phyloP scores from a whole-genome alignment of 2,888 invertebrate genomes.

The Seira sanloemensis region DNA sequence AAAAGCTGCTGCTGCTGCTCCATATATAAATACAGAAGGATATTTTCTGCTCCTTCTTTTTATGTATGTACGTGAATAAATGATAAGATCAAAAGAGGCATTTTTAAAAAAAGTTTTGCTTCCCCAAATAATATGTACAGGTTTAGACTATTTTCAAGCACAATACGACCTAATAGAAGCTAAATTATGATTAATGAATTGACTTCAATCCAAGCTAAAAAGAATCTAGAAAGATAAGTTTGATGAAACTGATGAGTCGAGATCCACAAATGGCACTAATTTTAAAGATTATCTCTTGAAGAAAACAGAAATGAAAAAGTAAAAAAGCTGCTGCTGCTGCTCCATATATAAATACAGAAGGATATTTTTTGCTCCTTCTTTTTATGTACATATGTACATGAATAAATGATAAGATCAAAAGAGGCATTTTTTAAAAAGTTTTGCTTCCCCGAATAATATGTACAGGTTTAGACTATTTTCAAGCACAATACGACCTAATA shows the following conservation, averaged over 20 bases:
- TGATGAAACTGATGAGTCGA: slow-evolving; percentile 8
- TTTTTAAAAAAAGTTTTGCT: too few species aligned
- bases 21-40: too few species aligned
- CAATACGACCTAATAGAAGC: slow-evolving; percentile 54
- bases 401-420: background rate
- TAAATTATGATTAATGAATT: slow-evolving; percentile 73
- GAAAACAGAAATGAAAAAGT: slow-evolving; percentile 22
- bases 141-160: background rate
- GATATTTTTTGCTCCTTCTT: too few species aligned
- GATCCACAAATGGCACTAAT: slow-evolving; percentile 50
- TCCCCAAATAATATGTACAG: too few species aligned
- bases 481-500: slow-evolving; percentile 39
- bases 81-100: background rate
- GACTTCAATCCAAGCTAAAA: slow-evolving; percentile 33
- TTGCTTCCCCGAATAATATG: too few species aligned
- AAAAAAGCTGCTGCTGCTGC: background rate
- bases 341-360: too few species aligned
- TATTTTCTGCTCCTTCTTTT: too few species aligned
- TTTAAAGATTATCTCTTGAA: slow-evolving; percentile 40
- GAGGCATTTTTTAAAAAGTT: too few species aligned
- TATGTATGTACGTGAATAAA: too few species aligned
- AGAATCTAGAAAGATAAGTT: background rate
- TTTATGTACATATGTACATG: too few species aligned
- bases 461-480: background rate
- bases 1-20: background rate